phyloP scores from a whole-genome alignment of 2,888 invertebrate genomes.

The Dermolepida albohirtum region DNA sequence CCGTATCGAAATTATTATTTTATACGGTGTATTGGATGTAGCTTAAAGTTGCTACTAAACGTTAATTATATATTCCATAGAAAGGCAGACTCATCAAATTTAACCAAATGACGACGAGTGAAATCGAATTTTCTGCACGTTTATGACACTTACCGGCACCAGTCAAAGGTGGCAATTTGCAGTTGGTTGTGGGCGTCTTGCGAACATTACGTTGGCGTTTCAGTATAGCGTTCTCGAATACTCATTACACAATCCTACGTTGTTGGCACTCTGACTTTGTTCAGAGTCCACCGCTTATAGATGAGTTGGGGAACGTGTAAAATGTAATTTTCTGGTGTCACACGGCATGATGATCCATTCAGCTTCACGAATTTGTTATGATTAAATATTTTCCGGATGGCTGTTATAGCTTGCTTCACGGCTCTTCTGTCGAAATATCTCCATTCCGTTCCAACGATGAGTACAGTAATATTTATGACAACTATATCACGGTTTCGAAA shows the following conservation, averaged over 20 bases:
- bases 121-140: slow-evolving; percentile 44
- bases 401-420: too few relatives aligned
- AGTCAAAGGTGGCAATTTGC: slow-evolving; percentile 47
- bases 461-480: too few relatives aligned
- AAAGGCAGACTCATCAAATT: slow-evolving; percentile 12
- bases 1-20: too few relatives aligned
- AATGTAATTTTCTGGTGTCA: slow-evolving; percentile 37
- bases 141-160: slow-evolving; percentile 45
- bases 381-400: slow-evolving; percentile 30
- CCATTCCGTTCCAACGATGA: too few relatives aligned
- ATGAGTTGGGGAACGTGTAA: slow-evolving; percentile 30
- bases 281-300: slow-evolving; percentile 16
- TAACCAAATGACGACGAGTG: slow-evolving; percentile 1
- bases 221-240: slow-evolving; percentile 29
- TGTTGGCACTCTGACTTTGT: slow-evolving; percentile 12
- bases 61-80: slow-evolving; percentile 13
- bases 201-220: slow-evolving; percentile 27
- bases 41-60: slow-evolving; percentile 12
- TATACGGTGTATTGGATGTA: too few relatives aligned
- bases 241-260: slow-evolving; percentile 33
- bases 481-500: too few relatives aligned
- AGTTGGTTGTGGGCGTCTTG: slow-evolving; percentile 26
- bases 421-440: too few relatives aligned
- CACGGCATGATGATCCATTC: slow-evolving; percentile 35
- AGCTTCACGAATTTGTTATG: slow-evolving; percentile 31